These are phyloP conservation scores for Entomyzon cyanotis DNA, from an alignment of 2,113 vertebrate genomes.

Conservation along the genomic window DNA sequence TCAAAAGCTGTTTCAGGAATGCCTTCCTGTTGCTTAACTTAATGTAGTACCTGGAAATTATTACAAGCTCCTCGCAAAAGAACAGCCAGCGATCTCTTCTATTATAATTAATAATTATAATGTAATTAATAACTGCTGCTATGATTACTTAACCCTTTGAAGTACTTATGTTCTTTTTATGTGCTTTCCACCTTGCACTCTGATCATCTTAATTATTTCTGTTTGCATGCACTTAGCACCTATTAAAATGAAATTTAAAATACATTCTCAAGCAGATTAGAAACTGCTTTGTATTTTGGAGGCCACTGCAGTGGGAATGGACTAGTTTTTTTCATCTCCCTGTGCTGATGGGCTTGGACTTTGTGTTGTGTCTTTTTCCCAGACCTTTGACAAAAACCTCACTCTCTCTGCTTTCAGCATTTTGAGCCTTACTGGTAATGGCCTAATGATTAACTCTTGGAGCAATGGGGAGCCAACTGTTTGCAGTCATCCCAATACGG, in stretches of 20 bases:
- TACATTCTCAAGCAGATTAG: not conserved
- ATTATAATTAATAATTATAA: not conserved
- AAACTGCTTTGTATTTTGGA: not conserved
- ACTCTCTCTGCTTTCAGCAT: not conserved
- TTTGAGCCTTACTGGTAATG: not conserved
- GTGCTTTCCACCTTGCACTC: not conserved
- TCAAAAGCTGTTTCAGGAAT: not conserved
- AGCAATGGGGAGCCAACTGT: not conserved
- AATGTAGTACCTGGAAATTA: not conserved
- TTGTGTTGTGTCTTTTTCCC: not conserved
- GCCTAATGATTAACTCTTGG: conserved; percentile 15
- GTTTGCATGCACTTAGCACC: not conserved
- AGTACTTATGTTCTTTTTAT: not conserved
- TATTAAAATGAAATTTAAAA: conserved; percentile 6
- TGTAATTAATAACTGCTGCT: conserved; percentile 9
- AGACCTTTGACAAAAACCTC: not conserved
- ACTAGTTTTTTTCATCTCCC: not conserved
- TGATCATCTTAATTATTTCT: conserved; percentile 1
- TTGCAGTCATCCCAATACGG: not conserved
- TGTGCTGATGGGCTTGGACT: not conserved
- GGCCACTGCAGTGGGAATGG: not conserved
- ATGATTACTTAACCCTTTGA: conserved; percentile 12
- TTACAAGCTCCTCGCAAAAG: conserved; percentile 9
- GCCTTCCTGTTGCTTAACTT: not conserved
- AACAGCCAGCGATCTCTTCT: not conserved